Evolutionary conservation across 2,113 vertebrate genomes (phyloP).

Genomic region (Puma concolor): DNA sequence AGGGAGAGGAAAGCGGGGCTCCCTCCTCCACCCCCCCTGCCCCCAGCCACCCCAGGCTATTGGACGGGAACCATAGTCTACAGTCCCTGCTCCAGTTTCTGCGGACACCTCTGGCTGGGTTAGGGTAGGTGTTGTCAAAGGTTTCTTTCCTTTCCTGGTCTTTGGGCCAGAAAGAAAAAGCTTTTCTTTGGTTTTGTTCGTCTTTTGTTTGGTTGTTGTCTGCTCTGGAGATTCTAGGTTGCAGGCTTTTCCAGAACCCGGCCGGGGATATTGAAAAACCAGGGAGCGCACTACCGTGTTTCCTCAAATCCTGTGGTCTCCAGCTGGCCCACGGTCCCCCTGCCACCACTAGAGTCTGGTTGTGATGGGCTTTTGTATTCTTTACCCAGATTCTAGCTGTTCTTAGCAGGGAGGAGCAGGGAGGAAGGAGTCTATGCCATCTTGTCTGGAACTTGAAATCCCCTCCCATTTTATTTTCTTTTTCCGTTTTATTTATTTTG

Average conservation of each 20-base stretch:
- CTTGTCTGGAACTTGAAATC: constrained; percentile 35
- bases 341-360: neutral
- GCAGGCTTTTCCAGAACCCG: neutral
- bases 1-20: neutral
- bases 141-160: constrained; percentile 35
- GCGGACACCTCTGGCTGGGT: neutral
- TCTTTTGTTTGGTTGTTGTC: neutral
- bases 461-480: too few relatives aligned
- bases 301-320: neutral
- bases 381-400: constrained; percentile 20
- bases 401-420: neutral
- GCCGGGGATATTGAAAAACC: neutral
- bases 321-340: neutral
- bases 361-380: constrained; percentile 1
- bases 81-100: neutral
- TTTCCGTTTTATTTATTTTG: too few relatives aligned
- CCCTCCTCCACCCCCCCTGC: neutral
- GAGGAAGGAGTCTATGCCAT: constrained; percentile 33
- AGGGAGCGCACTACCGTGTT: neutral
- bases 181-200: constrained; percentile 25
- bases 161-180: constrained; percentile 39
- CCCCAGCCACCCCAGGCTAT: neutral
- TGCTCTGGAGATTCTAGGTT: neutral
- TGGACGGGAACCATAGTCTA: neutral
- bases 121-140: neutral